These are phyloP conservation scores for Cetonia aurata DNA, from an alignment of 2,888 invertebrate genomes.

Conservation along the genomic window DNA sequence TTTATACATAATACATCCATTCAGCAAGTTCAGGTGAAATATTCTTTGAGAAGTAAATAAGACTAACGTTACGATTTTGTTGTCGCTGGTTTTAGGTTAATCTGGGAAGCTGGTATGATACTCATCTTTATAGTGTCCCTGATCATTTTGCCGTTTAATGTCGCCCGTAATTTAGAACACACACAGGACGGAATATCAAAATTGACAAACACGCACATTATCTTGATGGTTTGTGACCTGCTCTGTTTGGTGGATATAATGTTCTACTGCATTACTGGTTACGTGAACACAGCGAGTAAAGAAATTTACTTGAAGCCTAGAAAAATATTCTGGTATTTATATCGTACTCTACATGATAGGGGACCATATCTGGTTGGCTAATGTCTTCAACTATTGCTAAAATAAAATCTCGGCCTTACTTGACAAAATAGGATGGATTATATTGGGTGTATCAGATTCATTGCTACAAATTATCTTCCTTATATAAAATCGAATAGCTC, in stretches of 20 bases:
- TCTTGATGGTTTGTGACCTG: constrained; percentile 6
- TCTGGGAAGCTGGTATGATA: constrained; percentile 27
- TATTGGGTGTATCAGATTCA: no score
- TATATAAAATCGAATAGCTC: no score
- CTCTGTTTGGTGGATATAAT: constrained; percentile 12
- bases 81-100: constrained; percentile 7
- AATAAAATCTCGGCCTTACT: no score
- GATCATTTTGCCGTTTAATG: constrained; percentile 4
- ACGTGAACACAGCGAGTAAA: neutral
- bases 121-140: constrained; percentile 5
- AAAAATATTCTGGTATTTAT: constrained; percentile 29
- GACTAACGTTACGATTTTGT: neutral
- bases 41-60: neutral
- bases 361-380: no score
- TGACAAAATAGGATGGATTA: no score
- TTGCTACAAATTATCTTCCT: no score
- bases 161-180: constrained; percentile 10
- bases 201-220: neutral
- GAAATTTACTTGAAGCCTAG: constrained; percentile 11
- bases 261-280: constrained; percentile 17
- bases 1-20: constrained; percentile 30
- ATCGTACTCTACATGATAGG: neutral
- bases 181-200: no score
- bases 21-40: constrained; percentile 29
- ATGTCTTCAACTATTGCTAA: no score